Evolutionary conservation across 2,113 vertebrate species (phyloP), one percentile per base, ranked within the genome.

Genomic region (Corythornis madagascariensis): DNA sequence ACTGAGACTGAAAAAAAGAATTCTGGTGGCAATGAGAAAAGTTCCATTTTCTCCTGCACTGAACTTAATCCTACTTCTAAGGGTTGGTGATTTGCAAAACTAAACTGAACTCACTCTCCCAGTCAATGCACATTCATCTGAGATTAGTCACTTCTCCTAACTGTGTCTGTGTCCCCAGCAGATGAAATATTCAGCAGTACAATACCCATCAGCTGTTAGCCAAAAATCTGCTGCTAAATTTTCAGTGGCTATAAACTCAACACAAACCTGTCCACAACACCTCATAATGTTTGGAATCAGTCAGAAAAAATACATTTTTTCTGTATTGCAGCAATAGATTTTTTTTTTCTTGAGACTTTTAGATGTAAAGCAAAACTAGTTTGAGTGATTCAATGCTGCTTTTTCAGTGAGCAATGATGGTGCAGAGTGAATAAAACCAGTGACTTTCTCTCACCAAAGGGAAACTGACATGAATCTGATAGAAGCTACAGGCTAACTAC

Each of bases 1-100:
- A 82, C 59, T 42, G 29, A 76, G n/a, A 89, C 31, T 43, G 8
- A 79, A 89, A 80, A 48, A 78, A 43, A 60, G 16, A 71, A 50
- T 47, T 59, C 84, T 72, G 63, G 16, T 91, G 24, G 57, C 74
- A 84, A 84, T 56, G 31, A 19, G n/a, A 78, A 78, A 90, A 84
- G 45, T 73, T 92, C 26, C 26, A 69, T 79, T 45, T 81, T 87
- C 79, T 65, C 45, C 74, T 69, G 48, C 10, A 38, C 43, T 86
- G 56, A 94, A 78, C 47, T 67, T 84, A 95, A 95, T 92, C 72
- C 61, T 31, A 38, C 84, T 89, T 94, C 65, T 82, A 84, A 91
- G 33, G 6, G 48, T 6, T 67, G 48, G 53, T 43, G 57, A 92
- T 75, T 82, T 71, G 70, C 78, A 92, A 96, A 95, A 89, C 16